phyloP scores from a whole-genome alignment of 2,113 vertebrate genomes.

The Entelurus aequoreus region DNA sequence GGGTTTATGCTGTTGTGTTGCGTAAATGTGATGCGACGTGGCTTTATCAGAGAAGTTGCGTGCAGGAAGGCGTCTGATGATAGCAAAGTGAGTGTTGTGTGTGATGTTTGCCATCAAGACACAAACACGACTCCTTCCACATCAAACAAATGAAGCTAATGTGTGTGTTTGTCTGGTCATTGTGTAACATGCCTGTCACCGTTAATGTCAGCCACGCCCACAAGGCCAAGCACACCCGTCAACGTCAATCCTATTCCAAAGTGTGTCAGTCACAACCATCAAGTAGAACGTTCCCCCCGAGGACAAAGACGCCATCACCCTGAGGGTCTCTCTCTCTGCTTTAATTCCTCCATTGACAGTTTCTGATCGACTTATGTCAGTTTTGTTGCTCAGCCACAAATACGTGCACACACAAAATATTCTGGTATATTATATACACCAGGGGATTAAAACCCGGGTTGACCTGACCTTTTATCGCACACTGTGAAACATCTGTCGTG shows the following conservation, averaged over 20 bases:
- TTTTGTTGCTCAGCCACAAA: conserved; percentile 19
- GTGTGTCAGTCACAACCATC: conserved; percentile 54
- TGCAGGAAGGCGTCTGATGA: no score
- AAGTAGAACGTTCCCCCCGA: conserved; percentile 36
- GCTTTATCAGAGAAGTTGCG: no score
- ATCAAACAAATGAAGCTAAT: no score
- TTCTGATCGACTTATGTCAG: conserved; percentile 32
- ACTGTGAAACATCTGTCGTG: conserved; percentile 25
- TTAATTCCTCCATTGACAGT: conserved; percentile 39
- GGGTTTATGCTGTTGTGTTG: no score
- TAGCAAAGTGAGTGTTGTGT: no score
- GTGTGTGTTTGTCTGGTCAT: neutral
- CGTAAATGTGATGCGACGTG: no score
- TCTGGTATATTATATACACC: neutral
- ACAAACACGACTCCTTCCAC: no score
- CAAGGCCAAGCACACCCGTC: conserved; percentile 21
- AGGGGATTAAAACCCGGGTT: neutral
- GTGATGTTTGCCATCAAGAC: no score
- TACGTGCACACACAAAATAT: neutral
- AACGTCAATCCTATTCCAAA: conserved; percentile 50
- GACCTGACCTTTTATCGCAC: conserved; percentile 20
- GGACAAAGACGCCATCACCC: conserved; percentile 11
- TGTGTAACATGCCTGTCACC: conserved; percentile 7
- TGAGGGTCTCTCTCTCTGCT: conserved; percentile 26
- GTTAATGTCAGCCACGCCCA: conserved; percentile 28